Conservation (phyloP, 1,140 invertebrate species). For the Eupristina koningsbergeri region DNA sequence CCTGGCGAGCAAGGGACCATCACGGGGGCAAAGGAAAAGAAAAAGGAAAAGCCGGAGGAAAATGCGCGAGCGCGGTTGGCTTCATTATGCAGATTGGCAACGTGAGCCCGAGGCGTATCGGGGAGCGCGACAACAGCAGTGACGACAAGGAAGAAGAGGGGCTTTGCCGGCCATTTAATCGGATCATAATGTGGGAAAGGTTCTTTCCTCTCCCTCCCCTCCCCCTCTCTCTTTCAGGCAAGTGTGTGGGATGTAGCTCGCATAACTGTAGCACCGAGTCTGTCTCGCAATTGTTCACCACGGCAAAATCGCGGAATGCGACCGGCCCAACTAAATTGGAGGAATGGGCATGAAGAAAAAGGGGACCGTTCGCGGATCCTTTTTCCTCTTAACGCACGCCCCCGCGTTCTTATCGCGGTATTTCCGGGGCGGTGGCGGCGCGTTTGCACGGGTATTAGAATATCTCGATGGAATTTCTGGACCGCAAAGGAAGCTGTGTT, state of each 20-base stretch:
- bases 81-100: slow-evolving; percentile 61
- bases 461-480: background rate
- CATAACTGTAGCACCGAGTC: background rate
- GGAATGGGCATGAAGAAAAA: too few species aligned
- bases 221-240: too few species aligned
- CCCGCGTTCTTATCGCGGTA: background rate
- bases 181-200: slow-evolving; percentile 63
- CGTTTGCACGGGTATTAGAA: background rate
- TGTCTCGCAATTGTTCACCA: too few species aligned
- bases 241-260: background rate
- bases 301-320: too few species aligned
- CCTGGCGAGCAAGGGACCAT: slow-evolving; percentile 19
- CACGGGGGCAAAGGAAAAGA: background rate
- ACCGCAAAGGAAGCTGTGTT: background rate
- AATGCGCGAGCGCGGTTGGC: slow-evolving; percentile 52
- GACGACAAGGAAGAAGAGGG: background rate
- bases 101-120: background rate
- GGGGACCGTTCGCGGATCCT: background rate
- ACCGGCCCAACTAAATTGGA: background rate
- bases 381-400: background rate
- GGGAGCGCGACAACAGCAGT: background rate
- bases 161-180: slow-evolving; percentile 58
- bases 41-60: background rate
- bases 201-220: too few species aligned
- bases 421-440: background rate